These are phyloP conservation scores for Liposcelis brunnea DNA, from an alignment of 2,888 invertebrate species.

Conservation along the genomic window DNA sequence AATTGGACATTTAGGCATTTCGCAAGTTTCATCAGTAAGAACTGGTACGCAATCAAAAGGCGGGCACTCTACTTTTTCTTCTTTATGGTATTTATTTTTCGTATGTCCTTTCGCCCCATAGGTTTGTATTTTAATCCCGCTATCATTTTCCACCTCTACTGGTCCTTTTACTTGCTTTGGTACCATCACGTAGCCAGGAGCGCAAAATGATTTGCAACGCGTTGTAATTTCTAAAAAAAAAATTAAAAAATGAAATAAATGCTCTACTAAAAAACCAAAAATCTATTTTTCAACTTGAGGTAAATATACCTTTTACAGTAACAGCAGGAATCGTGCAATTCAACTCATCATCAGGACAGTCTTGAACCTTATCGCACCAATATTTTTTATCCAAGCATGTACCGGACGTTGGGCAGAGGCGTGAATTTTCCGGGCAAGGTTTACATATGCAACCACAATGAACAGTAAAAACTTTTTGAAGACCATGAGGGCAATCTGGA, in stretches of 20 bases:
- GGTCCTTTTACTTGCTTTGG: too few relatives aligned
- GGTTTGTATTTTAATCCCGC: too few relatives aligned
- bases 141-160: too few relatives aligned
- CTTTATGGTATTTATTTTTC: too few relatives aligned
- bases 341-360: conserved; percentile 69
- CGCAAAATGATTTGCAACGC: conserved; percentile 2
- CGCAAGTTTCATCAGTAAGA: conserved; percentile 1
- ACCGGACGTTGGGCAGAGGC: conserved; percentile 54
- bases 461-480: conserved; percentile 38
- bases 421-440: conserved; percentile 46
- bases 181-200: conserved; percentile 5
- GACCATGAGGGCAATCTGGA: conserved; percentile 41
- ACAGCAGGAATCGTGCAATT: conserved; percentile 31
- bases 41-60: conserved; percentile 16
- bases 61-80: conserved; percentile 14
- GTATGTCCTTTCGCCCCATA: too few relatives aligned
- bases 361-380: conserved; percentile 68
- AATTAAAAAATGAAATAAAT: too few relatives aligned
- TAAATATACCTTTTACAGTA: too few relatives aligned
- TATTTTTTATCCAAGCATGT: conserved; percentile 46
- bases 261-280: too few relatives aligned
- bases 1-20: too few relatives aligned
- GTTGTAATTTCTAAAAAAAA: too few relatives aligned
- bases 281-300: too few relatives aligned
- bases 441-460: conserved; percentile 56